Conservation (phyloP, 2,888 invertebrate species). For the Dinocampus coccinellae region DNA sequence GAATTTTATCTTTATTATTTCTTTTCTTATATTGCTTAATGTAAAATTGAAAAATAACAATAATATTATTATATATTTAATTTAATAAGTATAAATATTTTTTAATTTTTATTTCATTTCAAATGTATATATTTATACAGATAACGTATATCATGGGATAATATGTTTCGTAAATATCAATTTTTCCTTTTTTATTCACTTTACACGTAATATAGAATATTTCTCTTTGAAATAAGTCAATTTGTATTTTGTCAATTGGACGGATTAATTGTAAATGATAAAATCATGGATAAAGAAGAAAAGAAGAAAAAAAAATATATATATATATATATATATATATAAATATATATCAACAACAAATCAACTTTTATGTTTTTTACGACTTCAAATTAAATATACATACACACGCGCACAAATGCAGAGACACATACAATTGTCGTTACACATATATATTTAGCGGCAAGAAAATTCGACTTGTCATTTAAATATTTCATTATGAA, state of each 20-base stretch:
- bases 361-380: background rate
- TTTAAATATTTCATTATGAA: constrained; percentile 5
- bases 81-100: constrained; percentile 47
- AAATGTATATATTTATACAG: background rate
- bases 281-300: background rate
- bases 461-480: background rate
- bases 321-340: no score
- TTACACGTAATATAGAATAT: constrained; percentile 34
- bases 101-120: background rate
- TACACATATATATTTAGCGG: background rate
- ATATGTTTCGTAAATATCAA: constrained; percentile 38
- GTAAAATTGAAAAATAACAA: constrained; percentile 41
- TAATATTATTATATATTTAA: constrained; percentile 18
- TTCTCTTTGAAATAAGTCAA: constrained; percentile 29
- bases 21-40: constrained; percentile 28
- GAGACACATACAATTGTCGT: no score
- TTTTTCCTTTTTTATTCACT: background rate
- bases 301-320: no score
- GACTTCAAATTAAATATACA: background rate
- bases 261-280: background rate
- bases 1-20: constrained; percentile 9
- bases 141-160: constrained; percentile 37
- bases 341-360: background rate
- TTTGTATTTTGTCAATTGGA: background rate
- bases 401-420: background rate